Base-by-base conservation (phyloP, 2,888 invertebrate species). In the Chesias legatella region DNA sequence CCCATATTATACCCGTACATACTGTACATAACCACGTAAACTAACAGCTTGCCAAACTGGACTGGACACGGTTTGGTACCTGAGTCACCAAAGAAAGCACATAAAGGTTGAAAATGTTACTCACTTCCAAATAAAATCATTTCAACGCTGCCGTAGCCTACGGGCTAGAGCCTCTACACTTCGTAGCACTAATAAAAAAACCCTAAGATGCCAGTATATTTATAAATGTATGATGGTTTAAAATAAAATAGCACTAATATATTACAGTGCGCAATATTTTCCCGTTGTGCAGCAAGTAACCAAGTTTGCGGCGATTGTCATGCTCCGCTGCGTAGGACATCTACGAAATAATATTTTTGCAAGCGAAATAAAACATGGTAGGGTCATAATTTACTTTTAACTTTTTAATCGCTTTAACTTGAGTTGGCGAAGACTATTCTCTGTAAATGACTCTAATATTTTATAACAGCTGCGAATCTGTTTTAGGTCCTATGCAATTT, bases 251-350 rank as follows among this genome's bases (percentile, higher is more conserved):
- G 54, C 50, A 47, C 61, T 56, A 53, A 59, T 59, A 58, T 60
- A 60, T 63, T 51, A 49, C 44, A 37, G 31, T 11, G 31, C 29
- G 47, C 33, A 49, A 66, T 62, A 64, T 58, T 56, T 64, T 54
- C 38, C 32, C 47, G 34, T 43, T 29, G 30, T 33, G 28, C 6
- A 44, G 49, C 31, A 48, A 52, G 57, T 51, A 56, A 56, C 47
- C 51, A 58, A 64, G 59, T 62, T 60, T 54, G 54, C 52, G 51
- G 51, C 56, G 58, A 62, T 55, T 60, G 60, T 60, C 45, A 60
- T 59, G 64, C 51, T 48, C 53, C 49, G 58, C 53, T 62, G 66
- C 59, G 51, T 56, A 53, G 46, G 48, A 51, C 58, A 55, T 63
- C 56, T 56, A 61, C 61, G 48, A 61, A 65, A 63, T 62, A 62